These are phyloP conservation scores for Colletes collaris DNA, from an alignment of 2,888 invertebrate genomes.

Conservation along the genomic window DNA sequence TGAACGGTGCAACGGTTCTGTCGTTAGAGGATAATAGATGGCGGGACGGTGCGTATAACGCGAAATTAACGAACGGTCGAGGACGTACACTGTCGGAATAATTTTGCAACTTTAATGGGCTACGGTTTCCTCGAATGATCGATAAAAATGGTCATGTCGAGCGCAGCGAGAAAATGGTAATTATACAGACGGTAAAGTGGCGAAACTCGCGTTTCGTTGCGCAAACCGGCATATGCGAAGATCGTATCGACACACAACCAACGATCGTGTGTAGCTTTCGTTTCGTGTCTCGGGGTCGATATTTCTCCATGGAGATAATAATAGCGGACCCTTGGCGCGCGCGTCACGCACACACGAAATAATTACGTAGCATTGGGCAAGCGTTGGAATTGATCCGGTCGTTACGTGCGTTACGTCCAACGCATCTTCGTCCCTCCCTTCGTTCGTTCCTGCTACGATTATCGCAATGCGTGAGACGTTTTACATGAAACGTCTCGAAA, in stretches of 20 bases:
- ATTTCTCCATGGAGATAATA: slow-evolving; percentile 59
- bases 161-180: slow-evolving; percentile 15
- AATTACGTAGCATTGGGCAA: slow-evolving; percentile 57
- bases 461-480: too few species aligned
- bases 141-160: slow-evolving; percentile 18
- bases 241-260: slow-evolving; percentile 30
- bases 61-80: slow-evolving; percentile 20
- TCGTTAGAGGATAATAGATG: slow-evolving; percentile 25
- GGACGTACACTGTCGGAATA: neutral
- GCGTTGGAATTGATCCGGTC: slow-evolving; percentile 46
- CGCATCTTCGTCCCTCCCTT: neutral
- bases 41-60: neutral
- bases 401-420: slow-evolving; percentile 28
- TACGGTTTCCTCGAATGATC: slow-evolving; percentile 15
- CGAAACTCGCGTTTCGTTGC: slow-evolving; percentile 29
- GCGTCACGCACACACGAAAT: slow-evolving; percentile 52
- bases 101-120: slow-evolving; percentile 22
- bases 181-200: slow-evolving; percentile 32
- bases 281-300: slow-evolving; percentile 50
- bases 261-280: slow-evolving; percentile 17
- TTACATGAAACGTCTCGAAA: too few species aligned
- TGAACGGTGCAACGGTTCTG: slow-evolving; percentile 18
- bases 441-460: slow-evolving; percentile 21
- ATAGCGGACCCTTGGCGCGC: slow-evolving; percentile 55
- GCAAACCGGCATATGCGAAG: slow-evolving; percentile 15